These are phyloP conservation scores for Protobothrops flavoviridis DNA, from an alignment of 2,113 vertebrate genomes.

Conservation along the genomic window DNA sequence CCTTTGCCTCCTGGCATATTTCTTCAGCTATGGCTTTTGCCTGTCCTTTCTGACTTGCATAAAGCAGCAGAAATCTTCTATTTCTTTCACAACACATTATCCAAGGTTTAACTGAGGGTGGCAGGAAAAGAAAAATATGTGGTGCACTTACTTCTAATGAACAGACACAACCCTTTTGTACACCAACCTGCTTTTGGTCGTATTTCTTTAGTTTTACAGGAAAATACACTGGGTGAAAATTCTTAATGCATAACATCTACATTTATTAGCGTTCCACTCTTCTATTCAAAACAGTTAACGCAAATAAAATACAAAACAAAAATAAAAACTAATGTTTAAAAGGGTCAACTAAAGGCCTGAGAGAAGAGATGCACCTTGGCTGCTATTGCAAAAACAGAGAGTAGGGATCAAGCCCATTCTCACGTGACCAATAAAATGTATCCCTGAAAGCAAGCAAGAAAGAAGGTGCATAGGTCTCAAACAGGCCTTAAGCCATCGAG, in stretches of 20 bases:
- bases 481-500: not conserved
- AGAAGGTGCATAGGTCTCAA: not conserved
- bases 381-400: not conserved
- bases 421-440: not conserved
- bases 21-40: slow-evolving; percentile 93
- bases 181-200: not conserved
- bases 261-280: too few relatives aligned
- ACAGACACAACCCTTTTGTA: not conserved
- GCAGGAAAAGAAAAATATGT: not conserved
- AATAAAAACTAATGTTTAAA: not conserved
- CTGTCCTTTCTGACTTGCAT: slow-evolving; percentile 91
- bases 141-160: not conserved
- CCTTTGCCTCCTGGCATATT: slow-evolving; percentile 77
- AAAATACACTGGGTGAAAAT: not conserved
- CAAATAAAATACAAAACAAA: not conserved
- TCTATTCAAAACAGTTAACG: not conserved
- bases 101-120: not conserved
- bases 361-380: not conserved
- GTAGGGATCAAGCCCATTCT: not conserved
- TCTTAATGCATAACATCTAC: not conserved
- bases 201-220: not conserved
- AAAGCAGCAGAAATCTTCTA: slow-evolving; percentile 84
- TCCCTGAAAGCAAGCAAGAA: not conserved
- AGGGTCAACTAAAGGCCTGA: not conserved
- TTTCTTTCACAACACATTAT: slow-evolving; percentile 74